phyloP scores from a whole-genome alignment of 2,113 vertebrate genomes.

The Callocephalon fimbriatum region DNA sequence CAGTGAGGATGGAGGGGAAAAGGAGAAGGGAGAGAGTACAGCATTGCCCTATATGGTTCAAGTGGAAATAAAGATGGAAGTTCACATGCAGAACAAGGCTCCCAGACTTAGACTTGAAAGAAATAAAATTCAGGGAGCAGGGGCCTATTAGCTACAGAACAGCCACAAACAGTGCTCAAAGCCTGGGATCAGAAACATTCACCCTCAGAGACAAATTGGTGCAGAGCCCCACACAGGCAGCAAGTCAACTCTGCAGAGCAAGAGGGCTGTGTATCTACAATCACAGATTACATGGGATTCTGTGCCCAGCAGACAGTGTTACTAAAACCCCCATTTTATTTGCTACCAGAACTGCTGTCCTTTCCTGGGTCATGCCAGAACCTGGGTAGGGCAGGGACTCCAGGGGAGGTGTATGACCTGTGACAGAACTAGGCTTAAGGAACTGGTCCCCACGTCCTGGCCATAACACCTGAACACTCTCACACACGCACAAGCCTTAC shows the following conservation, averaged over 20 bases:
- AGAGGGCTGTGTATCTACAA: not conserved
- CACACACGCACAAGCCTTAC: not conserved
- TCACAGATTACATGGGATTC: accelerated
- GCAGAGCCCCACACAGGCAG: not conserved
- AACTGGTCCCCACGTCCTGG: not conserved
- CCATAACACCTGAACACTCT: not conserved
- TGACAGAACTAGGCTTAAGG: not conserved
- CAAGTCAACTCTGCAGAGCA: not conserved
- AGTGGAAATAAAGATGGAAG: not conserved
- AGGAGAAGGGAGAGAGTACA: not conserved
- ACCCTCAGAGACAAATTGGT: not conserved
- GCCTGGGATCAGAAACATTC: not conserved
- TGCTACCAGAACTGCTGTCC: not conserved
- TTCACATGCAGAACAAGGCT: not conserved
- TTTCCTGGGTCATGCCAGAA: not conserved
- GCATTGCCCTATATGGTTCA: not conserved
- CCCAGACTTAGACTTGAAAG: not conserved
- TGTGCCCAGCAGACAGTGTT: not conserved
- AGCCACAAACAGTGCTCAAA: accelerated
- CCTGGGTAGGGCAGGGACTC: not conserved
- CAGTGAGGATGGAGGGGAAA: not conserved
- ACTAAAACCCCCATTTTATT: not conserved
- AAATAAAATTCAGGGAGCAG: not conserved
- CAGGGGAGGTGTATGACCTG: not conserved
- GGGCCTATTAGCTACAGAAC: not conserved